Base-by-base conservation (phyloP, 2,797 vertebrate species). In the Micrastur ruficollis region DNA sequence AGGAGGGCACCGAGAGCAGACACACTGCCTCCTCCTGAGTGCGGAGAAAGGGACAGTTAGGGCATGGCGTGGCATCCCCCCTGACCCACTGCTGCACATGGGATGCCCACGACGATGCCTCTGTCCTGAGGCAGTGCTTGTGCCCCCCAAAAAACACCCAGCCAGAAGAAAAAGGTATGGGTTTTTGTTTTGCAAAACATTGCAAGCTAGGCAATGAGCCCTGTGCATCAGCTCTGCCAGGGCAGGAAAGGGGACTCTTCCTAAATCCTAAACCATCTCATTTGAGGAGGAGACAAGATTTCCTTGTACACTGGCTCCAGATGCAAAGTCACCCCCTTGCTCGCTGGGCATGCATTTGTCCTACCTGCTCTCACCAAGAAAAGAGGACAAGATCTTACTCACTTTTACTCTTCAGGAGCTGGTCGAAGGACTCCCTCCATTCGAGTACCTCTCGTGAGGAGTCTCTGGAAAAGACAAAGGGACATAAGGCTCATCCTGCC, bases 321-420 rank as follows among this genome's bases (percentile, higher is more conserved):
- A 50, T 25, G 0, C 38, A 23, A 22, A 3, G 50, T 26, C 38
- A 17, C 34, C 31, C 36, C 9, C 27, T 22, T 13, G 23, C 76
- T 90, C 82, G 5, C 46, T 8, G 15, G 7, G 22, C 61, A 18
- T 8, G 0, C 27, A 40, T 18, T 82, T 88, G 76, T 68, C 66
- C 38, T 15, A 52, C 47, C 2, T 0, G 2, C 49, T 53, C 47
- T 86, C 71, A 82, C 38, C 72, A 27, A 71, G 40, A 46, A 58
- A 71, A 80, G 29, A 63, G 86, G 91, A 95, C 16, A 40, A 83
- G 73, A 50, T 73, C 49, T 22, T 86, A 98, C 98, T 98, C 89
- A 98, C 98, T 98, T 98, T 97, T 98, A 94, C 98, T 98, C 92
- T 94, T 98, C 94, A 98, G 96, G 27, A 98, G 97, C 68, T 96